phyloP scores from a whole-genome alignment of 2,888 invertebrate species.

The Petrolisthes manimaculis region DNA sequence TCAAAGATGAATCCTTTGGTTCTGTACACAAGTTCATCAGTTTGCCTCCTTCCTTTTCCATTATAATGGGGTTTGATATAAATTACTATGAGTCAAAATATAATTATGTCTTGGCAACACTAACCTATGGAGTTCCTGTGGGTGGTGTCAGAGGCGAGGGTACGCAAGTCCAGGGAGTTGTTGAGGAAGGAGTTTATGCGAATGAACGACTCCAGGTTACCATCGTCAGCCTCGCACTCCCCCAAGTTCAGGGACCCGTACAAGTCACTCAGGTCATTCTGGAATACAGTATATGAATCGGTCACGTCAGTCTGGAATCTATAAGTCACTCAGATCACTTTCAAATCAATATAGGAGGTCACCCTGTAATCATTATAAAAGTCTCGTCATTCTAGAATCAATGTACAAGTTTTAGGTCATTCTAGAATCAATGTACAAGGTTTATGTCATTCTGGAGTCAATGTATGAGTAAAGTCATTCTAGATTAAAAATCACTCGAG shows the following conservation, averaged over 20 bases:
- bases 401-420: not conserved
- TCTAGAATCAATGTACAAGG: no score
- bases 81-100: not conserved
- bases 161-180: conserved; percentile 69
- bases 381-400: not conserved
- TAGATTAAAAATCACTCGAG: no score
- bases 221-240: conserved; percentile 49
- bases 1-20: no score
- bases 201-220: conserved; percentile 69
- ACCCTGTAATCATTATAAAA: not conserved
- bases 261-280: conserved; percentile 54
- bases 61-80: not conserved
- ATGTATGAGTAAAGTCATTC: no score
- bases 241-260: conserved; percentile 45
- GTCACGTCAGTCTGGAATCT: not conserved
- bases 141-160: conserved; percentile 50
- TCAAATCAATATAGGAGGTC: no score
- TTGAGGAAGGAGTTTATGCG: conserved; percentile 71
- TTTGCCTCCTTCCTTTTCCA: not conserved
- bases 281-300: not conserved
- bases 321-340: not conserved
- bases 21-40: not conserved
- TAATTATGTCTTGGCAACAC: not conserved
- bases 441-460: no score
- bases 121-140: conserved; percentile 46